phyloP scores from a whole-genome alignment of 1,140 invertebrate genomes.

The Ganaspis sp. region DNA sequence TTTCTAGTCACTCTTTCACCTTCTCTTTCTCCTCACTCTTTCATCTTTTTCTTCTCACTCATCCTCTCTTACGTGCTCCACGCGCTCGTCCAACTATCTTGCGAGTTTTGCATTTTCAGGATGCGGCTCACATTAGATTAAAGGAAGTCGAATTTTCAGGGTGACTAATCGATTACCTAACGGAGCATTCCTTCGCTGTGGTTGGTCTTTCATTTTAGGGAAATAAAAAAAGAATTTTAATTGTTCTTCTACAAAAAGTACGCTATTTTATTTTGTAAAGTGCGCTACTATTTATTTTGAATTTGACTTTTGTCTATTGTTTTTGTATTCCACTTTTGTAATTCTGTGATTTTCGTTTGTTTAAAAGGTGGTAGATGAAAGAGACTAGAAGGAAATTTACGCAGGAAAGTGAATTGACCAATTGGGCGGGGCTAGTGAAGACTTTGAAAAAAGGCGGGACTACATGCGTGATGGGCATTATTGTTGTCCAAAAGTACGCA shows the following conservation, averaged over 20 bases:
- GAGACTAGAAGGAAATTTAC: no score
- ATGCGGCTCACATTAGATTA: constrained; percentile 13
- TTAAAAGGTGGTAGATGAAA: no score
- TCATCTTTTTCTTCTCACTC: constrained; percentile 40
- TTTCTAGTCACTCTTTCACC: constrained; percentile 39
- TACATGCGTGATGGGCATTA: no score
- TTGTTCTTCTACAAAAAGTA: background rate
- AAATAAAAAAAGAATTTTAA: background rate
- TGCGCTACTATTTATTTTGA: no score
- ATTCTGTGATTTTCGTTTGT: no score
- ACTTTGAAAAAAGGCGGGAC: no score
- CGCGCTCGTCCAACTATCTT: constrained; percentile 7
- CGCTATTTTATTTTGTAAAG: background rate
- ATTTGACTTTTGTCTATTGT: no score
- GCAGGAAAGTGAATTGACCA: no score
- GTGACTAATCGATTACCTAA: constrained; percentile 10
- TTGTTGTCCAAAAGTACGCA: no score
- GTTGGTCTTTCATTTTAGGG: background rate
- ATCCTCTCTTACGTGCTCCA: constrained; percentile 1
- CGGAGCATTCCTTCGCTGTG: background rate
- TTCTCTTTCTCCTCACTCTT: constrained; percentile 34
- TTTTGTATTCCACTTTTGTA: no score
- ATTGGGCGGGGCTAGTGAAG: no score
- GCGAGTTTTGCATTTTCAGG: constrained; percentile 11
- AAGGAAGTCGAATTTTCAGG: constrained; percentile 23